A percentile compares a stretch with the other conserved stretches of the same genome.
These are phyloP conservation scores for Gandaritis pyraliata DNA, from an alignment of 2,888 invertebrate species.

Conservation along the genomic window DNA sequence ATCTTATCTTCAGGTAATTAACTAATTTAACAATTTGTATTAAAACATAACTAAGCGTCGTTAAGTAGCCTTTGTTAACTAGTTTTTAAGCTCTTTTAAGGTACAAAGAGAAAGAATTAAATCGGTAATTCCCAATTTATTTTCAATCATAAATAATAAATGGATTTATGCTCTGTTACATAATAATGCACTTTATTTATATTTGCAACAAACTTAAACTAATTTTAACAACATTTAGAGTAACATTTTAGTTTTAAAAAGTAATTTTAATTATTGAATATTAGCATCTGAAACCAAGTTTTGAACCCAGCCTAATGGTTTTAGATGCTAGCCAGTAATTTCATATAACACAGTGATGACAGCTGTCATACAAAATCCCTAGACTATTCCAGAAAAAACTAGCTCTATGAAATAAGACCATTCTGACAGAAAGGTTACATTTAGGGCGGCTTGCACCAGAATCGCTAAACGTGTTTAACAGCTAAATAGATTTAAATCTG, in stretches of 20 bases:
- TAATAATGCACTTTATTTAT: conserved; percentile 50
- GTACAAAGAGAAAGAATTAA: conserved; percentile 26
- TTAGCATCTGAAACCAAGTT: conserved; percentile 48
- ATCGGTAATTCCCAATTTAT: conserved; percentile 31
- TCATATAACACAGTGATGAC: neutral
- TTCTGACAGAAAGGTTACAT: neutral
- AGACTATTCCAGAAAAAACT: too few species aligned
- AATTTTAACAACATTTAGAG: conserved; percentile 48
- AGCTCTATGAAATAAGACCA: neutral
- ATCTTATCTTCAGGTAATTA: conserved; percentile 8
- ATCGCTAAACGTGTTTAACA: too few species aligned
- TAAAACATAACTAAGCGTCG: conserved; percentile 20
- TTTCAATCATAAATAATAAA: conserved; percentile 46
- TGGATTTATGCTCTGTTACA: conserved; percentile 45
- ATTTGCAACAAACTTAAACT: conserved; percentile 49
- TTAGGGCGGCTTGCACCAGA: too few species aligned
- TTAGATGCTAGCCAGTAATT: conserved; percentile 46
- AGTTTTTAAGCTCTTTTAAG: conserved; percentile 5
- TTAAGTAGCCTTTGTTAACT: conserved; percentile 23
- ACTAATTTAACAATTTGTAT: conserved; percentile 17
- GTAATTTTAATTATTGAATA: conserved; percentile 24
- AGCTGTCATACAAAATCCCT: neutral
- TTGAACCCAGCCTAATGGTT: conserved; percentile 53
- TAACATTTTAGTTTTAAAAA: conserved; percentile 39
- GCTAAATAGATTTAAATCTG: too few species aligned